Evolutionary conservation across 1,140 invertebrate genomes (phyloP).

Genomic region (Dendroctonus valens): DNA sequence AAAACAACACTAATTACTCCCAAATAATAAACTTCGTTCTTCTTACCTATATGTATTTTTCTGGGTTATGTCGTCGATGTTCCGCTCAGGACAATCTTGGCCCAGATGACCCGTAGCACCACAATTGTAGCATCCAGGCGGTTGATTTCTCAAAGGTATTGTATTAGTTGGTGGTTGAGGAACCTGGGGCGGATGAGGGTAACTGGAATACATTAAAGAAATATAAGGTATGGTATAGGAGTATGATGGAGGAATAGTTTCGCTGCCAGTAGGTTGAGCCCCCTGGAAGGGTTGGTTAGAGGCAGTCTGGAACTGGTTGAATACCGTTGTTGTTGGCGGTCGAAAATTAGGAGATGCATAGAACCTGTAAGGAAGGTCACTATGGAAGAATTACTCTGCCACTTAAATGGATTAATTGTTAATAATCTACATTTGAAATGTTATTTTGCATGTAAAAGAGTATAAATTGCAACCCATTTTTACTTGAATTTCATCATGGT

Average conservation of each 20-base stretch:
- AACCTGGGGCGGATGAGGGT: slow-evolving; percentile 50
- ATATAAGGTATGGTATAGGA: slow-evolving; percentile 54
- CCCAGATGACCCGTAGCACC: slow-evolving; percentile 75
- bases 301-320: slow-evolving; percentile 10
- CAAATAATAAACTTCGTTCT: slow-evolving; percentile 1
- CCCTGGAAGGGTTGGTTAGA: slow-evolving; percentile 13
- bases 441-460: too few relatives aligned
- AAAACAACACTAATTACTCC: neutral
- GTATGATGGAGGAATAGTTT: slow-evolving; percentile 27
- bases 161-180: slow-evolving; percentile 50
- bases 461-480: too few relatives aligned
- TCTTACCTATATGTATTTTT: slow-evolving; percentile 58
- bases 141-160: slow-evolving; percentile 49
- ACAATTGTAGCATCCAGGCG: slow-evolving; percentile 69
- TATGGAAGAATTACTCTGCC: neutral
- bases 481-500: too few relatives aligned
- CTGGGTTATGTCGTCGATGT: slow-evolving; percentile 83
- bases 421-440: too few relatives aligned
- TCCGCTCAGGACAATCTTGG: slow-evolving; percentile 78
- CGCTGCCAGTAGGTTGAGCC: slow-evolving; percentile 5
- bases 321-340: slow-evolving; percentile 18
- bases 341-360: slow-evolving; percentile 10
- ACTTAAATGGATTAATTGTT: too few relatives aligned
- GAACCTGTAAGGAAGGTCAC: slow-evolving; percentile 11
- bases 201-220: slow-evolving; percentile 51